Evolutionary conservation across 2,888 invertebrate genomes (phyloP).

Genomic region (Conops quadrifasciatus): DNA sequence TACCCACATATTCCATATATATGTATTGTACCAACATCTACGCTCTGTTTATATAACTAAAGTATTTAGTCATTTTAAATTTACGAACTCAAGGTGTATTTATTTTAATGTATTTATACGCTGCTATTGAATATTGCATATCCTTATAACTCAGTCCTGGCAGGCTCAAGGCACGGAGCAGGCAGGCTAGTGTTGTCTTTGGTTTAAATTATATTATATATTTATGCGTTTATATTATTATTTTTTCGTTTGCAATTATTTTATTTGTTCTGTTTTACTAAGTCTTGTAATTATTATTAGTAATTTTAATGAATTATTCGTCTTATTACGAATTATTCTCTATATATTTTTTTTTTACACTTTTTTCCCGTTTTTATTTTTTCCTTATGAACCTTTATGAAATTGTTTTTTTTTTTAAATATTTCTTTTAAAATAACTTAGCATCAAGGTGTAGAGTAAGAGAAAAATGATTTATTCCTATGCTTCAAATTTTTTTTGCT

Average conservation of each 20-base stretch:
- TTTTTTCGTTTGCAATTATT: background rate
- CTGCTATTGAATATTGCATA: slow-evolving; percentile 21
- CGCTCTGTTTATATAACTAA: too few relatives aligned
- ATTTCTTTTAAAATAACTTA: slow-evolving; percentile 24
- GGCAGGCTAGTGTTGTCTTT: background rate
- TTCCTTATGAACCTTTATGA: too few relatives aligned
- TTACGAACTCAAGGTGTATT: slow-evolving; percentile 16
- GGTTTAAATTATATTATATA: background rate
- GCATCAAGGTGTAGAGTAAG: slow-evolving; percentile 11
- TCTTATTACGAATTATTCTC: background rate
- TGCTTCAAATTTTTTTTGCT: too few relatives aligned
- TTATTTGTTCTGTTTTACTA: background rate
- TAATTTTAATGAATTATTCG: background rate
- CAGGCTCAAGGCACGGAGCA: background rate
- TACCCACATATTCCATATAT: too few relatives aligned
- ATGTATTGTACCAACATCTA: too few relatives aligned
- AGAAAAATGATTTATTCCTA: background rate
- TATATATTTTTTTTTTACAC: background rate
- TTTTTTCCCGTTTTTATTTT: background rate
- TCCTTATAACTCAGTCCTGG: background rate
- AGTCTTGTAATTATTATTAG: background rate
- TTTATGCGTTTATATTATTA: too few relatives aligned
- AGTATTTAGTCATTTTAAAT: background rate
- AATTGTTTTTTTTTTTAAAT: slow-evolving; percentile 14
- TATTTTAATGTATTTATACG: slow-evolving; percentile 26